Conservation (phyloP, 2,797 vertebrate genomes). For the Gallirallus australis region DNA sequence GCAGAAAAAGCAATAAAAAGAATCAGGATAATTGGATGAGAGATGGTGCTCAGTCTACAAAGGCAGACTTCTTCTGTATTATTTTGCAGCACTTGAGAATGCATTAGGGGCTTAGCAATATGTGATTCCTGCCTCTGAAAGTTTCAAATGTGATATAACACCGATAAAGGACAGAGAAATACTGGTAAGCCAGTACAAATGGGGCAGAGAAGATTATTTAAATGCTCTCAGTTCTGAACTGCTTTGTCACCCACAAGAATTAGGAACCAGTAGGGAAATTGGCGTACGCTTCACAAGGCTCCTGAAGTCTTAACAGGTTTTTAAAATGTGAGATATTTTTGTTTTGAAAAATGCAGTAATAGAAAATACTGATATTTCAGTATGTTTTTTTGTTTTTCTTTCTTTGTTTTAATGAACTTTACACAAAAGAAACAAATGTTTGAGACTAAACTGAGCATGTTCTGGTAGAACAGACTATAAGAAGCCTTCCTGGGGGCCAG, state of each 20-base stretch:
- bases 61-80: not conserved
- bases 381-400: not conserved
- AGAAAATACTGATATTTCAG: not conserved
- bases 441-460: not conserved
- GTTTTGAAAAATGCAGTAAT: not conserved
- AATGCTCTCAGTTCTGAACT: not conserved
- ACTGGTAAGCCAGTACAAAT: not conserved
- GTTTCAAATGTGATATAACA: not conserved
- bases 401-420: not conserved
- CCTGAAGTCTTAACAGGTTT: not conserved
- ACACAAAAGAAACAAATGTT: not conserved
- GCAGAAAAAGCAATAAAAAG: slow-evolving; percentile 10
- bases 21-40: not conserved
- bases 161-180: not conserved
- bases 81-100: not conserved
- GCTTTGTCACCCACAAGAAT: not conserved
- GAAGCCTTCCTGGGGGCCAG: not conserved
- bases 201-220: not conserved
- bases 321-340: not conserved
- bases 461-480: not conserved
- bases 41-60: not conserved
- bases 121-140: not conserved
- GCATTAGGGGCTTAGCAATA: not conserved
- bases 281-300: not conserved
- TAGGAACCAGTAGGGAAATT: not conserved